Percentiles rank a stretch among this genome's conserved stretches.
Evolutionary conservation across 2,113 vertebrate species (phyloP).

Genomic region (Campylomormyrus numenius): DNA sequence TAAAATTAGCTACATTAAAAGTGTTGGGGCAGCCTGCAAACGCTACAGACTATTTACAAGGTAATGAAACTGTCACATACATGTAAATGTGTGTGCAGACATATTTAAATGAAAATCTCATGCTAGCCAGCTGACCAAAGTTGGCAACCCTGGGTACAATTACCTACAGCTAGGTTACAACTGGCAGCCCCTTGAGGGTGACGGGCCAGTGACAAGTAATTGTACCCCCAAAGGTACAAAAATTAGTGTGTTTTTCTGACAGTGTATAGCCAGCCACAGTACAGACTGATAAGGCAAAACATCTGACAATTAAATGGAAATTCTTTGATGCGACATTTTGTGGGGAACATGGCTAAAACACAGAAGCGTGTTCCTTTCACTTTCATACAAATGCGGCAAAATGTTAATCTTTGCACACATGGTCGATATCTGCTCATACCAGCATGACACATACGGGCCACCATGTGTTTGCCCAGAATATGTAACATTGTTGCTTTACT

Average conservation of each 20-base stretch:
- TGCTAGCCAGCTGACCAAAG: no score
- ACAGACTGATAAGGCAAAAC: not conserved
- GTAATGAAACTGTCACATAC: no score
- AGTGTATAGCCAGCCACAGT: not conserved
- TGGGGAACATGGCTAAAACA: not conserved
- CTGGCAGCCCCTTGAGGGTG: not conserved
- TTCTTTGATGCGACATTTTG: not conserved
- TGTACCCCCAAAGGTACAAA: not conserved
- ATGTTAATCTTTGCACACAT: not conserved
- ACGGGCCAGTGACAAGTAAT: not conserved
- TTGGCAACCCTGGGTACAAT: not conserved
- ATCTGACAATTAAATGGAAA: not conserved
- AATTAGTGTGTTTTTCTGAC: not conserved
- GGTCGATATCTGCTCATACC: not conserved
- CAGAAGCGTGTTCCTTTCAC: not conserved
- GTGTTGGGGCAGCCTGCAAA: no score
- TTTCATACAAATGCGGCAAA: not conserved
- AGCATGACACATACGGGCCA: not conserved
- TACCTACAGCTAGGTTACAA: not conserved
- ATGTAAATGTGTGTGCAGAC: no score
- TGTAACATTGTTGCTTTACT: not conserved
- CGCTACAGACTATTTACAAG: no score
- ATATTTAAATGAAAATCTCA: no score
- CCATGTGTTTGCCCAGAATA: not conserved
- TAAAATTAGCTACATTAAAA: no score